Base-by-base conservation (phyloP, 2,797 vertebrate species). In the Intellagama lesueurii region DNA sequence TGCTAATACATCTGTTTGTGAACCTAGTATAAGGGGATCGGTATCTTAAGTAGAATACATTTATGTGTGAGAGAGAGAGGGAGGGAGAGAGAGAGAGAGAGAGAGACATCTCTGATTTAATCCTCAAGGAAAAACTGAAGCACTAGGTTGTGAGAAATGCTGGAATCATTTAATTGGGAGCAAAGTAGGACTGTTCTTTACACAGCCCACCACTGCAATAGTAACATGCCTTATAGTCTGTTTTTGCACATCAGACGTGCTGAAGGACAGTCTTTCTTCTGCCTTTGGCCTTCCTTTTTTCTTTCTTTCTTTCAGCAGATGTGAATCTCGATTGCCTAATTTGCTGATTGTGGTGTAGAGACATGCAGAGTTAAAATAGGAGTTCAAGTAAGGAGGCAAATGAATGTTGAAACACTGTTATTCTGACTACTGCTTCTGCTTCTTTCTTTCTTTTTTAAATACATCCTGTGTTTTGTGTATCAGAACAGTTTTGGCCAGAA, bases 321-420 rank as follows among this genome's bases (percentile, higher is more conserved):
- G 5, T 49, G 47, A 17, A 69, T 56, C 17, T 91, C 79, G 52
- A 56, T 56, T 56, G 52, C 52, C 52, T 14, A 40, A 66, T 75
- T 30, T 30, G 44, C 81, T 47, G 83, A 35, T 56, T 88, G 8
- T 24, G 28, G n/a, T 7, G 76, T 2, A 70, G 32, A 73, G 30
- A 17, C 44, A n/a, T 56, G 81, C 32, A 82, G 81, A 82, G 11
- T 85, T n/a, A 87, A n/a, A 30, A 3, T 70, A 70, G 86, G 92
- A 86, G 2, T 64, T 80, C 83, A 56, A 77, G 68, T 56, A 30
- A 60, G 76, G 12, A 76, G 88, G 76, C 44, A 89, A 64, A 78
- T 72, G 56, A 76, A 81, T 28, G 68, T 28, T 75, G 80, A 81
- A 19, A 64, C 60, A 73, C 16, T 60, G 7, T 73, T 64, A 26